These are phyloP conservation scores for Macrochelys suwanniensis DNA, from an alignment of 2,797 vertebrate genomes.

Conservation along the genomic window DNA sequence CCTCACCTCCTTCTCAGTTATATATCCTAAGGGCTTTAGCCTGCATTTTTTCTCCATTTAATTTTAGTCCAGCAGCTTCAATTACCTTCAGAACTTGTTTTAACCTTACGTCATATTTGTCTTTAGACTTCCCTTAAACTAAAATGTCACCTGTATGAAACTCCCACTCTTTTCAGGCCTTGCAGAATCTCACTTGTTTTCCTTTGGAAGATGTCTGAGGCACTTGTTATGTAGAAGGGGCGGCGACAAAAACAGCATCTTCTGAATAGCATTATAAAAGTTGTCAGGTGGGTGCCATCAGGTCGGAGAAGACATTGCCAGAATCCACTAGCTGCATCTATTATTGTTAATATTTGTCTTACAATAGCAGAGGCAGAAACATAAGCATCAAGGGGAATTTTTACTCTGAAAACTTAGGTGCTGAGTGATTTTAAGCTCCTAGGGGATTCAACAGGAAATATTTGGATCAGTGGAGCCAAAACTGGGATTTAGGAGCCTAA, in stretches of 20 bases:
- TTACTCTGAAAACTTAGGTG: not conserved
- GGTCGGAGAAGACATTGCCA: not conserved
- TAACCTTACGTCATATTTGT: not conserved
- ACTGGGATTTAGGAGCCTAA: too few species aligned
- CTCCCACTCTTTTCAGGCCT: not conserved
- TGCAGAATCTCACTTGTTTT: not conserved
- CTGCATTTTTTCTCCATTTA: not conserved
- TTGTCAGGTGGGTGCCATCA: not conserved
- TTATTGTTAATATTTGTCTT: not conserved
- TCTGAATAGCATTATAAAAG: not conserved
- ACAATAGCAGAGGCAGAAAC: not conserved
- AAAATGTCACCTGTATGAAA: not conserved
- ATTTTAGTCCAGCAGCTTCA: not conserved
- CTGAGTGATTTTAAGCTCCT: not conserved
- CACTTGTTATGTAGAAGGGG: not conserved
- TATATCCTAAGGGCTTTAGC: not conserved
- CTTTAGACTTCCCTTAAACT: not conserved
- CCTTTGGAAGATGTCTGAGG: not conserved
- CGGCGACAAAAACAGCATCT: not conserved
- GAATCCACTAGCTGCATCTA: not conserved
- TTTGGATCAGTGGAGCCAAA: too few species aligned
- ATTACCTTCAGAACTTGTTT: not conserved
- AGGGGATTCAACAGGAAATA: not conserved
- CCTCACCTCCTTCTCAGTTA: slow-evolving; percentile 28
- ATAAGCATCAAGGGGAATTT: not conserved